Evolutionary conservation across 2,888 invertebrate species (phyloP).

Genomic region (Agrotis exclamationis): DNA sequence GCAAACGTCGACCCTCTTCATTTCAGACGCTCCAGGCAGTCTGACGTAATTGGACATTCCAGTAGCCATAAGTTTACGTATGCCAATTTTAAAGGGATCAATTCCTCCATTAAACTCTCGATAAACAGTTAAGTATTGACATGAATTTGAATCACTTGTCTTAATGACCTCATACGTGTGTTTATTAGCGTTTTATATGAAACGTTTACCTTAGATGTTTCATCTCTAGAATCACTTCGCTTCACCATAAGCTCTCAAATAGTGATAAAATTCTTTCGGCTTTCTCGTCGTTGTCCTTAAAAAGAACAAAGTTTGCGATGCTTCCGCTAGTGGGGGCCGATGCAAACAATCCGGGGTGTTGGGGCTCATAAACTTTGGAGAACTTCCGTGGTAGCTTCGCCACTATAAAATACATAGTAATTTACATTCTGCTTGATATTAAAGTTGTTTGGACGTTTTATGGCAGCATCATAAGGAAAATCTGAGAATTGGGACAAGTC

Average conservation of each 20-base stretch:
- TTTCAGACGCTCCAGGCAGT: constrained; percentile 77
- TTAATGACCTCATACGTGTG: constrained; percentile 8
- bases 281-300: constrained; percentile 72
- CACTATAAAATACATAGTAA: constrained; percentile 72
- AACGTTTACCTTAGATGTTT: constrained; percentile 23
- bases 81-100: constrained; percentile 72
- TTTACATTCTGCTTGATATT: constrained; percentile 62
- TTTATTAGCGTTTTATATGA: constrained; percentile 23
- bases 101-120: constrained; percentile 61
- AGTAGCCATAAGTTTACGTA: constrained; percentile 71
- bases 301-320: constrained; percentile 80
- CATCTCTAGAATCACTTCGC: constrained; percentile 24
- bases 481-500: constrained; percentile 31
- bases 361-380: constrained; percentile 79
- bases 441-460: constrained; percentile 53
- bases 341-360: constrained; percentile 81
- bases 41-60: constrained; percentile 83
- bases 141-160: constrained; percentile 36
- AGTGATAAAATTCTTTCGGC: constrained; percentile 75
- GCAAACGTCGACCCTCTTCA: constrained; percentile 90
- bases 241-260: constrained; percentile 63
- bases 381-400: constrained; percentile 73
- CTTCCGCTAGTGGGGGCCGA: constrained; percentile 74
- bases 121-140: constrained; percentile 49
- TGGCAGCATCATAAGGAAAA: constrained; percentile 43